Base-by-base conservation (phyloP, 2,797 vertebrate species). In the Ctenopoma multispine region DNA sequence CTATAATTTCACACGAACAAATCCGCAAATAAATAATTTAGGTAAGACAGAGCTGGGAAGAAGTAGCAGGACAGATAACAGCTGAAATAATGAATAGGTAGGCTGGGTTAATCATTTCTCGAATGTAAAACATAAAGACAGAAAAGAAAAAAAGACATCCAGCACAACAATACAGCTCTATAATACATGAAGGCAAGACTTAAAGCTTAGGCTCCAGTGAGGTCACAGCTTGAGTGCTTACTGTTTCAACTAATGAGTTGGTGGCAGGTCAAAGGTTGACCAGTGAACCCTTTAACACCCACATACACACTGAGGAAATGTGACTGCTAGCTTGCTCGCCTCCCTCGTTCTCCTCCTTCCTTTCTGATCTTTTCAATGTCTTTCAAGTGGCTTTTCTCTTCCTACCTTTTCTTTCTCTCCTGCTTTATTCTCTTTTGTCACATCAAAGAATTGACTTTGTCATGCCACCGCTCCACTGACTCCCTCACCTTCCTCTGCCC, bases 221-320 rank as follows among this genome's bases (percentile, higher is more conserved):
- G 90, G 85, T 85, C 85, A 83, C 69, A 46, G 65, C 53, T 69
- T 59, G 74, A 20, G 12, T 67, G 41, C 80, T 82, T 81, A 81
- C 68, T 81, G 82, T 86, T 90, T 87, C 80, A 88, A 63, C 84
- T 88, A 90, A 91, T 89, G 75, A 86, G 82, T 69, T 81, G 75
- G 69, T 71, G 60, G 53, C 7, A 68, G 87, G 87, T 89, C 86
- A 88, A 80, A 91, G 90, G 86, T 89, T 49, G 61, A 43, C 69
- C 56, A n/a, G 63, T 76, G 77, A 89, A 79, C 77, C 84, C 51
- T 79, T 72, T 49, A 62, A 59, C 49, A 51, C 40, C 24, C 56
- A 74, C 59, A 72, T 72, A 71, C 73, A 69, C 64, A 50, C 17
- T 10, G 7, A 85, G 34, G 13, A 73, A 79, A 48, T 63, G 67